Conservation (phyloP, 2,797 vertebrate species). For the Bradypodion pumilum region DNA sequence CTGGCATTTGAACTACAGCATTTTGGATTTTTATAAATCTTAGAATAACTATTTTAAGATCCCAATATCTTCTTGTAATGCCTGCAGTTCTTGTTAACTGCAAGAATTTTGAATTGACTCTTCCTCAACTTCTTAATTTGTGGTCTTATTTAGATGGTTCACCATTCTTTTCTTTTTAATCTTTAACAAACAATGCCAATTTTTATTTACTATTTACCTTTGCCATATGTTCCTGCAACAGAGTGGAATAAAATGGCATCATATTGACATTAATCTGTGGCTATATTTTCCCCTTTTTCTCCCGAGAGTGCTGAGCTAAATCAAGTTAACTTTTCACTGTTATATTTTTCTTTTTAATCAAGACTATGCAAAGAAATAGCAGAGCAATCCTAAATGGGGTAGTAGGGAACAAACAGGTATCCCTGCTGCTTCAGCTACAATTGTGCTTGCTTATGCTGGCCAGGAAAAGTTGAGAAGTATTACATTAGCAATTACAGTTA, state of each 20-base stretch:
- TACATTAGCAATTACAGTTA: too few relatives aligned
- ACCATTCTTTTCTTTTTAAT: not conserved
- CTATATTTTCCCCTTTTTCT: too few relatives aligned
- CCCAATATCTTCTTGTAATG: not conserved
- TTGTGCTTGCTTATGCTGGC: not conserved
- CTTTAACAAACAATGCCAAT: not conserved
- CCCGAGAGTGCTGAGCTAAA: not conserved
- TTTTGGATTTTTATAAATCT: not conserved
- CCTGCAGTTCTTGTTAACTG: not conserved
- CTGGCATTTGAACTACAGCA: not conserved
- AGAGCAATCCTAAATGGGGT: not conserved
- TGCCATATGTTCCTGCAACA: not conserved
- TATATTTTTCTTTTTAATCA: not conserved
- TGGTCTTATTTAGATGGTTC: not conserved
- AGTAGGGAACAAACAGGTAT: not conserved
- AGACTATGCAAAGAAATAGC: not conserved
- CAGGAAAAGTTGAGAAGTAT: too few relatives aligned
- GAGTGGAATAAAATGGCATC: not conserved
- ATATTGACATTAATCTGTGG: not conserved
- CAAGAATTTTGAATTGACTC: not conserved
- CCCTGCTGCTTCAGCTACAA: not conserved
- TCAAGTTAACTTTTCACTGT: not conserved
- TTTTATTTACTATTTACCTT: not conserved
- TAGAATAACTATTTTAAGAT: not conserved
- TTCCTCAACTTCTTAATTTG: not conserved